phyloP scores from a whole-genome alignment of 2,797 vertebrate genomes.

The Epinephelus awoara region DNA sequence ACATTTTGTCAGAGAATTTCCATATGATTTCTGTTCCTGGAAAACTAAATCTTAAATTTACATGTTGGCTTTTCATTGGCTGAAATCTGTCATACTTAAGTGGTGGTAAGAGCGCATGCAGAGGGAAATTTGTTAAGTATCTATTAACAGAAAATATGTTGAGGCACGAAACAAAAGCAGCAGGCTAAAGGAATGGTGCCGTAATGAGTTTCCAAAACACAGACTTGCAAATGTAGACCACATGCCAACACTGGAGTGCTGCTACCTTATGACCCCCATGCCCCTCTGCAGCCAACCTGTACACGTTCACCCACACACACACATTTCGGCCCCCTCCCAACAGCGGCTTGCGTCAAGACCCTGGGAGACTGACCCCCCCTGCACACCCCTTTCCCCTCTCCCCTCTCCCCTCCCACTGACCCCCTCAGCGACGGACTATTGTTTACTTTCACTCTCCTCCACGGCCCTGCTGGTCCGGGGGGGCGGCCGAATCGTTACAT shows the following conservation, averaged over 20 bases:
- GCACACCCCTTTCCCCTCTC: slow-evolving; percentile 61
- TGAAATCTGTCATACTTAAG: background rate
- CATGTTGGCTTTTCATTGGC: background rate
- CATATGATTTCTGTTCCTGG: background rate
- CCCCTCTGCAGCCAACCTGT: slow-evolving; percentile 53
- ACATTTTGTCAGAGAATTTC: background rate
- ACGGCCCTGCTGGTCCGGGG: slow-evolving; percentile 80
- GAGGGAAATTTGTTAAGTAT: background rate
- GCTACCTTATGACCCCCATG: slow-evolving; percentile 70
- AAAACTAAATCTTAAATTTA: background rate
- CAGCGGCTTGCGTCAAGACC: slow-evolving; percentile 66
- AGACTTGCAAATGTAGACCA: slow-evolving; percentile 57
- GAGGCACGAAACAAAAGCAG: slow-evolving; percentile 26
- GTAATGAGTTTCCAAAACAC: slow-evolving; percentile 63
- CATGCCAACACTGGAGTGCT: slow-evolving; percentile 74
- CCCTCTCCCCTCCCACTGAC: slow-evolving; percentile 75
- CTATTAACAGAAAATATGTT: background rate
- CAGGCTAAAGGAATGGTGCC: slow-evolving; percentile 15
- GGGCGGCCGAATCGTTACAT: slow-evolving; percentile 82
- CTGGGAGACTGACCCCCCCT: slow-evolving; percentile 71
- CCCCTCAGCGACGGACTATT: slow-evolving; percentile 81
- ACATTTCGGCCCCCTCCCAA: slow-evolving; percentile 49
- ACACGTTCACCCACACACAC: slow-evolving; percentile 46
- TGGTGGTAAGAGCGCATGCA: background rate
- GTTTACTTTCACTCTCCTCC: slow-evolving; percentile 88